Evolutionary conservation across 2,797 vertebrate genomes (phyloP).

Genomic region (Smutsia temminckii): DNA sequence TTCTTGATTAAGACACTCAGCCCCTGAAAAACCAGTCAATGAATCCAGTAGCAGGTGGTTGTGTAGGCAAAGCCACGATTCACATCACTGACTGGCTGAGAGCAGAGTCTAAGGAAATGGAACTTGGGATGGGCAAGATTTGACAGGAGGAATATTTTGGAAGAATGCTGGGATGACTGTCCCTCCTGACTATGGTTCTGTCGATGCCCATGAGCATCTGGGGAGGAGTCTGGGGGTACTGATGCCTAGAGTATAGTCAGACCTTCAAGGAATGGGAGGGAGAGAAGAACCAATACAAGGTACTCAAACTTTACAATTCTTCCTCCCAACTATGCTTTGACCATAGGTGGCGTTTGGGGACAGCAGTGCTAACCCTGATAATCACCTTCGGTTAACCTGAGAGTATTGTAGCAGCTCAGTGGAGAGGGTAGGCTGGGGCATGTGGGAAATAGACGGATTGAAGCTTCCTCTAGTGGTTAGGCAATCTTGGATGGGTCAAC

Average conservation of each 20-base stretch:
- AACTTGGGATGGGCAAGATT: background rate
- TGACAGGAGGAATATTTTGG: background rate
- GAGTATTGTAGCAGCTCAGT: background rate
- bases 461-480: background rate
- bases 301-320: background rate
- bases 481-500: background rate
- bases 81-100: background rate
- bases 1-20: background rate
- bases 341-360: background rate
- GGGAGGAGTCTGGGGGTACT: background rate
- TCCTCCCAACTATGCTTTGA: background rate
- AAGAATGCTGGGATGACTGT: background rate
- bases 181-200: background rate
- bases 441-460: background rate
- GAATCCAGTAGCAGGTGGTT: background rate
- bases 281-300: background rate
- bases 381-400: background rate
- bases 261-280: background rate
- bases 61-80: background rate
- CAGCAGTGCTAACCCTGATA: background rate
- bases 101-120: background rate
- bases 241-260: background rate
- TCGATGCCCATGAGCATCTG: background rate
- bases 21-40: background rate
- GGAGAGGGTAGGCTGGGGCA: background rate